Evolutionary conservation across 1,140 invertebrate species (phyloP), one percentile per base, ranked within the genome.

Genomic region (Brachionus manjavacas): DNA sequence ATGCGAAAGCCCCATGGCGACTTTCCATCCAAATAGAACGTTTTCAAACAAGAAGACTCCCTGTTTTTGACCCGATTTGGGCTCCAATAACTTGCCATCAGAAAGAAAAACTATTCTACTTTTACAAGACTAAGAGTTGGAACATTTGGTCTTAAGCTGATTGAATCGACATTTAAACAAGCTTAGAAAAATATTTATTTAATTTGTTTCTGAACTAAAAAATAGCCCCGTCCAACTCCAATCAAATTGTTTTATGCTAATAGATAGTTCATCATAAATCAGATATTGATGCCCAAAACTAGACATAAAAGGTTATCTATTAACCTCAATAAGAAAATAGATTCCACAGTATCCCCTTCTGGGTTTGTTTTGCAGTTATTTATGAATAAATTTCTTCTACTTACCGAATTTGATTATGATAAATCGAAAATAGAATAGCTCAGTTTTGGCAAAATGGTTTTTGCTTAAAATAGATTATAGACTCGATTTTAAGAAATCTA

Each of bases 1-100:
- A 76, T 76, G 7, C 72, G 72, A 52, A 76, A 76, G 25, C 72
- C 72, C 72, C 72, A 76, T 28, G 72, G 72, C 20, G 72, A 76
- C 25, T 76, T 52, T 49, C 72, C 72, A 11, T 76, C 41, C 49
- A 76, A 31, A 76, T 76, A 76, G 46, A 49, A 46, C 20, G 72
- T 76, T 49, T 49, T 76, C 20, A 76, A 49, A 28, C 72, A 76
- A 49, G 39, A 39, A 11, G 68, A 72, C 7, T 72, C 39, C 35
- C 68, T 72, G 39, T 72, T 72, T 72, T 72, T 72, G 16, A 31
- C 35, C 20, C 9, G n/a, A 23, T 68, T 68, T 4, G 14, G 66
- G 31, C 66, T 68, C 6, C 20, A 68, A n/a, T 28, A 68, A 16
- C 28, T 68, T 39, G 66, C 68, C 68, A 72, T 72, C 20, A 35